These are phyloP conservation scores for Tiaroga cobitis DNA, from an alignment of 2,797 vertebrate species.

Conservation along the genomic window DNA sequence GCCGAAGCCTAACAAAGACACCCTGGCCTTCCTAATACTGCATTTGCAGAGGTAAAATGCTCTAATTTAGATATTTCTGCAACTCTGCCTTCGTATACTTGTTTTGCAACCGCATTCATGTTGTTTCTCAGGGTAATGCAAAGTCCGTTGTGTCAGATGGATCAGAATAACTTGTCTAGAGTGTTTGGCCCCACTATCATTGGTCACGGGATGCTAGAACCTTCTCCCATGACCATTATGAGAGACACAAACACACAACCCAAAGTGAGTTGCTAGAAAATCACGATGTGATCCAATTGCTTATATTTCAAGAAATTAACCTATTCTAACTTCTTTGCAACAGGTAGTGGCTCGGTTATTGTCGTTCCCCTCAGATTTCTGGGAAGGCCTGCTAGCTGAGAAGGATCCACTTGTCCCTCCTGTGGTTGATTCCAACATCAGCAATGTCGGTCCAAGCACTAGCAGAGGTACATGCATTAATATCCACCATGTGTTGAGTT, in stretches of 20 bases:
- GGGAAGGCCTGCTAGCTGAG: constrained; percentile 69
- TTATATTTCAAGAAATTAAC: not conserved
- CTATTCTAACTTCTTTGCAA: not conserved
- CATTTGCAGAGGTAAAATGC: constrained; percentile 81
- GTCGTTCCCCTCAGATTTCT: constrained; percentile 70
- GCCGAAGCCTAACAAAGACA: constrained; percentile 82
- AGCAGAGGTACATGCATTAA: constrained; percentile 54
- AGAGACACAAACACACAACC: constrained; percentile 81
- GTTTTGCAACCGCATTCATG: not conserved
- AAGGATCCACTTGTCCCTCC: constrained; percentile 51
- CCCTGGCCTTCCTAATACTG: constrained; percentile 85
- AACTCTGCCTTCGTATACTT: not conserved
- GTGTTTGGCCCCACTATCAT: constrained; percentile 87
- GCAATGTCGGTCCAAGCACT: constrained; percentile 21
- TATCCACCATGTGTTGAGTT: not conserved
- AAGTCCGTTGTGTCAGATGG: constrained; percentile 83
- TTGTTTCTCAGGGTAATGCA: constrained; percentile 68
- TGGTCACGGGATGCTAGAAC: constrained; percentile 80
- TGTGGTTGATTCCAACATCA: constrained; percentile 49
- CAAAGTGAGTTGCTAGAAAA: constrained; percentile 69
- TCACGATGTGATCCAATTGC: not conserved
- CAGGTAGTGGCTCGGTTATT: constrained; percentile 81
- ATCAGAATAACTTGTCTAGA: constrained; percentile 80
- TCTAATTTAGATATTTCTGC: not conserved
- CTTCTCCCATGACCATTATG: constrained; percentile 80